A percentile compares a stretch with the other conserved stretches of the same genome.
These are phyloP conservation scores for Drosophila setifemur DNA, from an alignment of 1,140 invertebrate genomes.

Conservation along the genomic window DNA sequence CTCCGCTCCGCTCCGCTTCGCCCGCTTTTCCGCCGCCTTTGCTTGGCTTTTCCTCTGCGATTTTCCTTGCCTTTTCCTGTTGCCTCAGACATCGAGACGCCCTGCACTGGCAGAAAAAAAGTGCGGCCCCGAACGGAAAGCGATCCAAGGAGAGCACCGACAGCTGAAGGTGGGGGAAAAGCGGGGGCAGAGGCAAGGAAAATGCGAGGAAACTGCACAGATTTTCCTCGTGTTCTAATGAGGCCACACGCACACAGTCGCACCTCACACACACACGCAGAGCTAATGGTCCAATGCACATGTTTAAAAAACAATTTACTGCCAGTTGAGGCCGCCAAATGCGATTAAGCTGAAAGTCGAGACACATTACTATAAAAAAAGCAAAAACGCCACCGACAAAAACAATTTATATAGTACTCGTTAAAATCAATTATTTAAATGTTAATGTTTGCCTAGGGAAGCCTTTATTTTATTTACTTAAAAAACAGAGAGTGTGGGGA, in stretches of 20 bases:
- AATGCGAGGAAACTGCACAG: not conserved
- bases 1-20: not conserved
- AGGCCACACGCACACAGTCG: not conserved
- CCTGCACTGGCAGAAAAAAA: constrained; percentile 13
- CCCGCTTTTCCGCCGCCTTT: not conserved
- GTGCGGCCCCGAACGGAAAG: no score
- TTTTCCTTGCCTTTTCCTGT: constrained; percentile 1
- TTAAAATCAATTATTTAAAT: no score
- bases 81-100: constrained; percentile 47
- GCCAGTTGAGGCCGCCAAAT: constrained; percentile 21
- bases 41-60: not conserved
- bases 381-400: no score
- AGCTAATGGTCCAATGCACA: constrained; percentile 19
- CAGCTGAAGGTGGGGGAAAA: not conserved
- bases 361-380: not conserved
- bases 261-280: not conserved
- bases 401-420: no score
- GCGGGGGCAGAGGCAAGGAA: no score
- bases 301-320: constrained; percentile 50
- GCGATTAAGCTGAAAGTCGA: constrained; percentile 9
- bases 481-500: no score
- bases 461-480: no score
- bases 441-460: no score
- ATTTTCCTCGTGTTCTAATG: constrained; percentile 24
- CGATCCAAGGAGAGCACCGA: no score